phyloP scores from a whole-genome alignment of 2,888 invertebrate species.

The Bombylius major region DNA sequence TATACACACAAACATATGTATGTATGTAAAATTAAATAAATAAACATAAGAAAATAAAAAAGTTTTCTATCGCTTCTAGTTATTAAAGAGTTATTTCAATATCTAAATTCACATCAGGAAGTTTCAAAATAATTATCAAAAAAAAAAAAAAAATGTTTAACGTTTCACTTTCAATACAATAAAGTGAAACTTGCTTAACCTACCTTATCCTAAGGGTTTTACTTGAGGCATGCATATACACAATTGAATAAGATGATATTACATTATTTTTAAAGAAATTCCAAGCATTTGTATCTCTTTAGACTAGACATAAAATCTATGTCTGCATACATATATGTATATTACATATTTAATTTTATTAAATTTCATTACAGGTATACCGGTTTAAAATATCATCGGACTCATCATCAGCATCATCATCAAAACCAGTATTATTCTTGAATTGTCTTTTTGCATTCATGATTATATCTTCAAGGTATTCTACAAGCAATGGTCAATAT shows the following conservation, averaged over 20 bases:
- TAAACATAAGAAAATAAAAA: too few relatives aligned
- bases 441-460: background rate
- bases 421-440: background rate
- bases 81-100: too few relatives aligned
- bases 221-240: background rate
- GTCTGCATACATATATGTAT: too few relatives aligned
- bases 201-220: background rate
- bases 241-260: too few relatives aligned
- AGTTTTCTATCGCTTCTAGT: too few relatives aligned
- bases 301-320: too few relatives aligned
- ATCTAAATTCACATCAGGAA: too few relatives aligned
- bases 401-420: background rate
- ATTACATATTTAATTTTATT: background rate
- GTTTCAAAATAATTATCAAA: too few relatives aligned
- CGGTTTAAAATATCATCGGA: background rate
- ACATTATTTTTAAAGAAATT: too few relatives aligned
- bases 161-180: background rate
- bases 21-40: too few relatives aligned
- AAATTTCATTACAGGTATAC: background rate
- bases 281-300: too few relatives aligned
- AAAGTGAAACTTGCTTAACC: background rate
- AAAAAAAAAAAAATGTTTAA: background rate
- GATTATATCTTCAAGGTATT: background rate
- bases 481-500: slow-evolving; percentile 14
- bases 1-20: too few relatives aligned